Evolutionary conservation across 1,140 invertebrate genomes (phyloP), one percentile per base, ranked within the genome.

Genomic region (Drosophila busckii): DNA sequence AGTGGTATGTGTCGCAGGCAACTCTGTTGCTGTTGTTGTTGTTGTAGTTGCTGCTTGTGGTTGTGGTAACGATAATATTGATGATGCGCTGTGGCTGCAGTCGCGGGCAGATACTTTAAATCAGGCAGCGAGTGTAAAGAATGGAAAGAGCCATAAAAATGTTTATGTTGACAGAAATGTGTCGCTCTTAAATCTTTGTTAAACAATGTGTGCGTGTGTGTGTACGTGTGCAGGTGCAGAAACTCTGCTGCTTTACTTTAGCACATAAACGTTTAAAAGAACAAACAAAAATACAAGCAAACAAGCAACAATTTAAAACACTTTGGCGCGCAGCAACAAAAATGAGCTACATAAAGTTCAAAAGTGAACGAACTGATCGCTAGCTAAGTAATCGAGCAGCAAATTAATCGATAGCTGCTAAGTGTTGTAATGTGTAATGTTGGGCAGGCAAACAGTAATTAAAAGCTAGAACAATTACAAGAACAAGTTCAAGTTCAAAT

Each of bases 21-120:
- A 22, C 70, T 62, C 29, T 80, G 56, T 35, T 68, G 71, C 8
- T 58, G 65, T 6, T 65, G 67, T n/a, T 71, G 70, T 13, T 66
- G 73, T 7, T 60, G 60, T 4, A 49, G 62, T 20, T 55, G 46
- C 13, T 66, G 56, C 48, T 63, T 53, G 31, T 82, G 75, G 34
- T 63, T 75, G 59, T 83, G 63, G 68, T 76, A 76, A 42, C 76
- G 76, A 82, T 73, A 70, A 71, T 83, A 71, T 69, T 83, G 73
- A 65, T 83, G 80, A 68, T 82, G 70, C 53, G 82, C 73, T 52
- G 67, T 35, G 32, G 67, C 63, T 45, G 56, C 67, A 55, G 62
- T 70, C 54, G 66, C 61, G 49, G 73, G 73, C 62, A 80, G 49
- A 70, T 78, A 84, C 64, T 71, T 46, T 52, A 9, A 10, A 38